These are phyloP conservation scores for Seriola quinqueradiata DNA, from an alignment of 2,113 vertebrate genomes.

Conservation along the genomic window DNA sequence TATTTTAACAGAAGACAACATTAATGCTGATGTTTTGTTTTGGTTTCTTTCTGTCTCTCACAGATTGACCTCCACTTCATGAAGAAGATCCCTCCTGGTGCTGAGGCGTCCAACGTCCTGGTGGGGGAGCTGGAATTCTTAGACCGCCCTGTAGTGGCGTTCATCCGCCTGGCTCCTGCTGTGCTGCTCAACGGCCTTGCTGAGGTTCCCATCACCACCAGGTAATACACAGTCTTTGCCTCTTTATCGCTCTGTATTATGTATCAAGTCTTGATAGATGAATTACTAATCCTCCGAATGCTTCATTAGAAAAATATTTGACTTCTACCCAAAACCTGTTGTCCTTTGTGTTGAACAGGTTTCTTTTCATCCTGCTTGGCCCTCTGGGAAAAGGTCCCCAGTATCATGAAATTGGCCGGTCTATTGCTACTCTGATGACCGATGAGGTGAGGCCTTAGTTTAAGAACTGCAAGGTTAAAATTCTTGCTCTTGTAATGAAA, in stretches of 20 bases:
- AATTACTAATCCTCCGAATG: conserved; percentile 7
- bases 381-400: conserved; percentile 96
- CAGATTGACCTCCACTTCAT: conserved; percentile 99
- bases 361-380: conserved; percentile 97
- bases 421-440: conserved; percentile 98
- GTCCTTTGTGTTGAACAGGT: conserved; percentile 83
- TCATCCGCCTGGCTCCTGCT: conserved; percentile 94
- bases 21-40: neutral
- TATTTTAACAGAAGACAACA: too few species aligned
- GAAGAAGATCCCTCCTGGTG: conserved; percentile 99
- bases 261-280: neutral
- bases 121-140: conserved; percentile 97
- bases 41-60: neutral
- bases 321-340: conserved; percentile 13
- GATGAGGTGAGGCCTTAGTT: conserved; percentile 91
- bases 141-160: conserved; percentile 95
- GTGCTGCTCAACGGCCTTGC: conserved; percentile 94
- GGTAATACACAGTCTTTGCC: conserved; percentile 77
- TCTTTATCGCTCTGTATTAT: neutral
- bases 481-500: neutral
- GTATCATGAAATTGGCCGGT: conserved; percentile 98
- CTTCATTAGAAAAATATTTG: conserved; percentile 18
- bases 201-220: conserved; percentile 97
- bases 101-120: conserved; percentile 97
- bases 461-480: neutral